phyloP scores from a whole-genome alignment of 2,113 vertebrate species.

The Xenopus laevis region DNA sequence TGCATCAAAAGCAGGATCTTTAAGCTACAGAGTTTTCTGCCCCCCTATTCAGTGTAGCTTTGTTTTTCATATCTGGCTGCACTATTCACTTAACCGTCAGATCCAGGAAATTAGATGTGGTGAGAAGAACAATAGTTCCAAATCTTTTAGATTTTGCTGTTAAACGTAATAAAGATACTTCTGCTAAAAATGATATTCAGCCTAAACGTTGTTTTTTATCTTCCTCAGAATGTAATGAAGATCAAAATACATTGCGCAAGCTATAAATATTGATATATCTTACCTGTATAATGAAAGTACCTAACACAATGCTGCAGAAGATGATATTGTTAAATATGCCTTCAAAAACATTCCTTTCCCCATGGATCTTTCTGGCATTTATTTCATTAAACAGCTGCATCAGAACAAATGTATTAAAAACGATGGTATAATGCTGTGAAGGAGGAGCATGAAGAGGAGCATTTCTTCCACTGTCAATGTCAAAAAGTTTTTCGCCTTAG shows the following conservation, averaged over 20 bases:
- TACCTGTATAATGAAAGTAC: constrained; percentile 95
- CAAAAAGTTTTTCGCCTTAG: constrained; percentile 89
- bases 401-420: constrained; percentile 97
- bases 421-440: constrained; percentile 96
- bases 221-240: too few relatives aligned
- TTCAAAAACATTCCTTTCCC: constrained; percentile 96
- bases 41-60: neutral
- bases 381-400: constrained; percentile 99
- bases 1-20: too few relatives aligned
- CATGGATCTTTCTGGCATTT: constrained; percentile 97
- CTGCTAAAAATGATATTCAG: too few relatives aligned
- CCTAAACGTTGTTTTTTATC: too few relatives aligned
- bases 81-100: too few relatives aligned
- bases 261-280: constrained; percentile 30
- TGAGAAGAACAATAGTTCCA: too few relatives aligned
- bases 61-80: too few relatives aligned
- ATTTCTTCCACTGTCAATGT: constrained; percentile 91
- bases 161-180: too few relatives aligned
- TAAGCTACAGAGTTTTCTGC: too few relatives aligned
- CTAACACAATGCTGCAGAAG: constrained; percentile 95
- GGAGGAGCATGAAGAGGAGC: constrained; percentile 88
- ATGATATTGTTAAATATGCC: constrained; percentile 97
- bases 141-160: too few relatives aligned
- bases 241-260: too few relatives aligned
- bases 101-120: too few relatives aligned